Evolutionary conservation across 1,140 invertebrate species (phyloP), one percentile per base, ranked within the genome.

Genomic region (Drosophila watanabei): DNA sequence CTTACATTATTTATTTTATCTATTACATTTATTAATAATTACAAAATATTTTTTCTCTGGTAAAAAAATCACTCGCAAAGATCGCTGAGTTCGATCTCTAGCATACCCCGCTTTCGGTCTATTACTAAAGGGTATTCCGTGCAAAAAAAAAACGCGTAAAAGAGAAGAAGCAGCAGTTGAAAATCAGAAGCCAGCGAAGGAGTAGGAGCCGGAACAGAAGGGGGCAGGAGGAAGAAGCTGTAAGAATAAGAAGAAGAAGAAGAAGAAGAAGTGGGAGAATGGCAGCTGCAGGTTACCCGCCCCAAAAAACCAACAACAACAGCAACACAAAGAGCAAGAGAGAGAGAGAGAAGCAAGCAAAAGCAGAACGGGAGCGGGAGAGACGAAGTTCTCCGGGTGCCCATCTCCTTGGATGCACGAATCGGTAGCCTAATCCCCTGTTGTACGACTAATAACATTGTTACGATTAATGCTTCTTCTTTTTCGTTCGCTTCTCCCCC

Each of bases 391-490:
- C 41, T 59, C 52, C 35, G 68, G 51, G 33, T 49, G 51, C 69
- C 51, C 69, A 72, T 59, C 69, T 66, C 64, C 75, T 68, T 78
- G 75, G 73, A 79, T 63, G 70, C 75, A 79, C 86, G 86, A 89
- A 89, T 89, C 91, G 88, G 91, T 92, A 92, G 91, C 91, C 91
- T 92, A 92, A 88, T 88, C 85, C 85, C 85, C 84, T 88, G 86
- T 91, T 92, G 86, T 90, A 92, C 88, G 88, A 92, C 91, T 92
- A 88, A 90, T 92, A 92, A 92, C 91, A 92, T 92, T 92, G 91
- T 92, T 92, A 92, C 87, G 84, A 92, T 92, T 92, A 91, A 91
- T 92, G 87, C 79, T 92, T 82, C 79, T 85, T 82, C 70, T 59
- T 76, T 75, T 85, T 58, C 48, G 43, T 75, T 59, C 43, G 33